phyloP scores from a whole-genome alignment of 2,113 vertebrate genomes.

The Gymnobelideus leadbeateri region DNA sequence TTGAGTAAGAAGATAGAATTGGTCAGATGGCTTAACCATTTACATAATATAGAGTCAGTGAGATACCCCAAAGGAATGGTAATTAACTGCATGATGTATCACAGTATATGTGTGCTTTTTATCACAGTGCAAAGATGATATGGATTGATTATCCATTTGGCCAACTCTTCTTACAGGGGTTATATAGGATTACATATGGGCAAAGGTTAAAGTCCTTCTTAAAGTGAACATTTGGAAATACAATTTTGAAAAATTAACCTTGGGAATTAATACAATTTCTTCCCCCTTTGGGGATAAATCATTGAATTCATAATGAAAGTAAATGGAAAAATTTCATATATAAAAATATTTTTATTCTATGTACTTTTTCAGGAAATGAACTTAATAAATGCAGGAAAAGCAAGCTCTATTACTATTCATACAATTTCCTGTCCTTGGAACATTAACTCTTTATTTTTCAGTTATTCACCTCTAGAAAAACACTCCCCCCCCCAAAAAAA shows the following conservation, averaged over 20 bases:
- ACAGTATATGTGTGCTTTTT: background rate
- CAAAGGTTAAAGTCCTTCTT: background rate
- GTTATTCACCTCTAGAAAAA: background rate
- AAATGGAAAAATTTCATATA: background rate
- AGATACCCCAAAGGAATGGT: background rate
- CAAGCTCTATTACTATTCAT: background rate
- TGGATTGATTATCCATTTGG: background rate
- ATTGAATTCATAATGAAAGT: background rate
- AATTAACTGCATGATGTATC: background rate
- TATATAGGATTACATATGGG: background rate
- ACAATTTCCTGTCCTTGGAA: background rate
- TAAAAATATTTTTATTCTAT: background rate
- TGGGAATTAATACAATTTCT: background rate
- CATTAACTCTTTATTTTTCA: background rate
- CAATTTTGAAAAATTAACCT: background rate
- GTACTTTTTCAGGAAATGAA: background rate
- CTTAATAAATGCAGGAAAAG: background rate
- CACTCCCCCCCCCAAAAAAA: background rate
- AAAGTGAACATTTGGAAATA: background rate
- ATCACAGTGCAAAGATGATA: background rate
- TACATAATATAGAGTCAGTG: background rate
- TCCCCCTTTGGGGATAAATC: background rate
- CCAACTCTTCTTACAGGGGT: background rate
- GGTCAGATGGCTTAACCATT: background rate
- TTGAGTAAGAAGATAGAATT: background rate